phyloP scores from a whole-genome alignment of 2,113 vertebrate genomes.

The Grammomys dolichurus region DNA sequence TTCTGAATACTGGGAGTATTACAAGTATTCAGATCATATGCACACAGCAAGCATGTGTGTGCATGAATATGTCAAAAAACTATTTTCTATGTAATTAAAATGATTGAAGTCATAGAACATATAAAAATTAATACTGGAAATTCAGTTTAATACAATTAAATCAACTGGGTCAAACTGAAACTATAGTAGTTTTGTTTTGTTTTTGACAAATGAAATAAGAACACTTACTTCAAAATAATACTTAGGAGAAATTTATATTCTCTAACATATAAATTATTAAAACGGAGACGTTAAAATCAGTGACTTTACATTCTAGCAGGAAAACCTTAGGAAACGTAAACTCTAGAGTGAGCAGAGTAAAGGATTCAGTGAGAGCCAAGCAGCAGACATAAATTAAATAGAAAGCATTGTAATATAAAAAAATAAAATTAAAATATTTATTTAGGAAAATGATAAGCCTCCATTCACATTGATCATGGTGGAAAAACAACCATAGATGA shows the following conservation, averaged over 20 bases:
- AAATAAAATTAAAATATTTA: not conserved
- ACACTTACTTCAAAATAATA: not conserved
- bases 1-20: not conserved
- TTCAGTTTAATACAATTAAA: not conserved
- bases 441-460: not conserved
- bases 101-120: not conserved
- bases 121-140: not conserved
- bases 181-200: not conserved
- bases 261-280: not conserved
- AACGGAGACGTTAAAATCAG: not conserved
- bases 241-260: not conserved
- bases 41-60: not conserved
- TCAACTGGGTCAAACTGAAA: not conserved
- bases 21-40: not conserved
- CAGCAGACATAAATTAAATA: not conserved
- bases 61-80: not conserved
- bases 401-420: not conserved
- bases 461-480: not conserved
- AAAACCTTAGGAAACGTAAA: not conserved
- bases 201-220: not conserved
- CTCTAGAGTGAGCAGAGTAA: not conserved
- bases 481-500: not conserved
- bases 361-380: not conserved
- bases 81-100: not conserved
- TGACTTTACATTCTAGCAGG: not conserved